phyloP scores from a whole-genome alignment of 2,113 vertebrate species.

The Zosterops pallidus region DNA sequence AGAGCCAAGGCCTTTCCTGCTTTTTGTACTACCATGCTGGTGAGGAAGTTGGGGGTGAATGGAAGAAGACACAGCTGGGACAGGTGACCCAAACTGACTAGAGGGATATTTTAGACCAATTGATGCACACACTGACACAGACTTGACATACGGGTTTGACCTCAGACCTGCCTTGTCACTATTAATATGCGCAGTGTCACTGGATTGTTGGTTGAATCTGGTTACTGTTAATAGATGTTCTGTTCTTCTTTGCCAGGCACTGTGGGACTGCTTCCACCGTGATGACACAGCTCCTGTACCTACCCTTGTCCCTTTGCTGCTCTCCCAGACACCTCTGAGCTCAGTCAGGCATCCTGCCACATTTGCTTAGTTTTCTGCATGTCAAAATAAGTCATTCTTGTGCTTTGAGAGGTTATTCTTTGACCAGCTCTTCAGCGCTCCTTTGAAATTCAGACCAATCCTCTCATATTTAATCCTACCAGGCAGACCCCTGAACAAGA shows the following conservation, averaged over 20 bases:
- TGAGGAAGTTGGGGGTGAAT: neutral
- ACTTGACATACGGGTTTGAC: neutral
- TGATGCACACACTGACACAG: neutral
- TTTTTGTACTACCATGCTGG: accelerated
- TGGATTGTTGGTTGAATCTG: neutral
- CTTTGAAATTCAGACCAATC: neutral
- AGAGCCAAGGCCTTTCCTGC: neutral
- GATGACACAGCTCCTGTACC: neutral
- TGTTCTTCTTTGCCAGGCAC: neutral
- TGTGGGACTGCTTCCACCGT: neutral
- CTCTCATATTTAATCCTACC: neutral
- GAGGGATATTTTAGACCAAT: neutral
- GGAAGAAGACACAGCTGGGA: neutral
- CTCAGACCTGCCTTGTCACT: neutral
- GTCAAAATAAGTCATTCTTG: neutral
- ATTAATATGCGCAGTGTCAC: neutral
- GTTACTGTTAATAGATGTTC: neutral
- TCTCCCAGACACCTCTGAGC: neutral
- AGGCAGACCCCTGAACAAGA: neutral
- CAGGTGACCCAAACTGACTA: neutral
- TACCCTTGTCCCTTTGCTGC: neutral
- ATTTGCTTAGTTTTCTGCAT: neutral
- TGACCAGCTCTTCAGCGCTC: neutral
- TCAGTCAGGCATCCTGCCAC: neutral
- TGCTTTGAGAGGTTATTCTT: neutral